Base-by-base conservation (phyloP, 2,888 invertebrate genomes). In the Eupithecia insigniata region DNA sequence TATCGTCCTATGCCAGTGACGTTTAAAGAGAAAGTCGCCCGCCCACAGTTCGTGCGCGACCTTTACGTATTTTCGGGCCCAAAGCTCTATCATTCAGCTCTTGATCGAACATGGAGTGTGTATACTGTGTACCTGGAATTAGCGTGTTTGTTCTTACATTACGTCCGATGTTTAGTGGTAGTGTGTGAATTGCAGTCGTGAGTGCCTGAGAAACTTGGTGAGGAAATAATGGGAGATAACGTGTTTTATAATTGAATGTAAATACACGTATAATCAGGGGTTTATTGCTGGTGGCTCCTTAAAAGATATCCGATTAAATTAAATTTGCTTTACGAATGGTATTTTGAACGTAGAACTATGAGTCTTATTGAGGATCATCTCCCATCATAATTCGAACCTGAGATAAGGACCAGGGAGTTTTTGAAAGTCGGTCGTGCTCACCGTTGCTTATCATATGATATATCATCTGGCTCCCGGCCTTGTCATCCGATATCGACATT, bases 381-480 rank as follows among this genome's bases (percentile, higher is more conserved):
- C 76, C 75, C 72, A 55, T 79, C 76, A 78, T 84, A 84, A 86
- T 84, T 81, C 79, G 80, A 81, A 83, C 43, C 82, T 82, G 78
- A 75, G 78, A 84, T 80, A 77, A 80, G 76, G 78, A 79, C 78
- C 79, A 79, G 81, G 83, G 79, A 79, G 71, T 84, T 80, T 81
- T 78, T 79, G 84, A 84, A 87, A 86, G 87, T 86, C 83, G 82
- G 85, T 83, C 89, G 90, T 92, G 92, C 79, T 88, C 90, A 90
- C 84, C 84, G 89, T 90, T 89, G 87, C 91, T 86, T 91, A 85
- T 85, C 91, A 91, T 91, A 90, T 92, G 90, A 90, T 89, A 91
- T 93, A 91, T 90, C 90, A 91, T 89, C 89, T 86, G 84, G 83
- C 83, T 85, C 80, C 83, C 86, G 85, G 86, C 93, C 92, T 92